Base-by-base conservation (phyloP, 2,113 vertebrate species). In the Oryzias melastigma region DNA sequence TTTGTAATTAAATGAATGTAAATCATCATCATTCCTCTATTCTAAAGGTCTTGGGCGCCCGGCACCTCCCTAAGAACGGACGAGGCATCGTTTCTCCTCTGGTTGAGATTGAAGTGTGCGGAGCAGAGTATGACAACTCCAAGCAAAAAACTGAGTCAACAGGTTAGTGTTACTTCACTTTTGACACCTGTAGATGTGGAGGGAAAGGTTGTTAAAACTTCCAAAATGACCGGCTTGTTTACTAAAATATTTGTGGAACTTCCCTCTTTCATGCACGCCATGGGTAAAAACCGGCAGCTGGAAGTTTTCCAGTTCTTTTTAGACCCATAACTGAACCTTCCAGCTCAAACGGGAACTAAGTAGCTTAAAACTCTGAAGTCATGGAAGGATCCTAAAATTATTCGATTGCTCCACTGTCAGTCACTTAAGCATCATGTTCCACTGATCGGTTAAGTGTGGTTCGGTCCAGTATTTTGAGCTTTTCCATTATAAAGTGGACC, bases 141-240 rank as follows among this genome's bases (percentile, higher is more conserved):
- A 99, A 99, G 80, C 94, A 94, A 79, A 99, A 98, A 85, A 99
- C 97, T 0, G 97, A 99, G 77, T 96, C 96, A 0, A 96, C 95
- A 85, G 95, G 97, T 97, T 69, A 92, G 49, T 10, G n/a, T 13
- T 12, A 35, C 20, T 47, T 43, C 52, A 16, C 52, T 8, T 71
- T 53, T 10, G 50, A 29, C 14, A 4, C 15, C 3, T 22, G 27
- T 43, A 48, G 17, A 18, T 61, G 14, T 54, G 35, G 13, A 19
- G 56, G 24, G 17, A 18, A 57, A 52, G 29, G 1, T 16, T 52
- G 16, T 1, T 29, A 65, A 1, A 65, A 47, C 22, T 17, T n/a
- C 58, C 56, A 27, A 53, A 51, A 73, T 50, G n/a, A 14, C 35
- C 3, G 8, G 3, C 10, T 12, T 35, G 10, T 12, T 3, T 35